Evolutionary conservation across 2,113 vertebrate genomes (phyloP).

Genomic region (Periophthalmus modestus): DNA sequence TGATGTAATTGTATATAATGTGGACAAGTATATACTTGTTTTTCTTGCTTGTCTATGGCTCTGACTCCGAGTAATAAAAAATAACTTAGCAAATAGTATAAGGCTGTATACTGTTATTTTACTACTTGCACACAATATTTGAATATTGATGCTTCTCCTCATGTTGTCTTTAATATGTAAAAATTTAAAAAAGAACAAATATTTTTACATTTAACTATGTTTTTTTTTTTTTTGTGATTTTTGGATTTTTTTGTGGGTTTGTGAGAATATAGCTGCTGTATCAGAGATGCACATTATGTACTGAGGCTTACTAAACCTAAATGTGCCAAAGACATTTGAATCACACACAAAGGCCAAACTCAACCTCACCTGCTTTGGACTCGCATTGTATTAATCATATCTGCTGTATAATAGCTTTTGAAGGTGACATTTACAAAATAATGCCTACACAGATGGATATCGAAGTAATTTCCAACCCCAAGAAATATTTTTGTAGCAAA

Average conservation of each 20-base stretch:
- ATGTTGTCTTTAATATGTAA: slow-evolving; percentile 40
- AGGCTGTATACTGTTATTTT: slow-evolving; percentile 80
- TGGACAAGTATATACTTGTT: not conserved
- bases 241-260: slow-evolving; percentile 30
- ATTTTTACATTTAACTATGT: slow-evolving; percentile 73
- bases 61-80: slow-evolving; percentile 61
- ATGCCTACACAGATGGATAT: not conserved
- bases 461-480: not conserved
- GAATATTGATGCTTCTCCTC: slow-evolving; percentile 43
- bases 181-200: slow-evolving; percentile 25
- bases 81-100: slow-evolving; percentile 73
- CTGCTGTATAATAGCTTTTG: not conserved
- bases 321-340: slow-evolving; percentile 5
- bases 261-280: slow-evolving; percentile 8
- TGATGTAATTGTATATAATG: not conserved
- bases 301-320: not conserved
- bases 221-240: slow-evolving; percentile 24
- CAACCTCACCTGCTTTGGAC: not conserved
- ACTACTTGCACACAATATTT: slow-evolving; percentile 66
- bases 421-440: not conserved
- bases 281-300: not conserved
- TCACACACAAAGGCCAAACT: not conserved
- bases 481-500: not conserved
- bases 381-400: not conserved
- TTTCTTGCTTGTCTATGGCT: slow-evolving; percentile 15